A percentile compares a stretch with the other conserved stretches of the same genome.
Conservation (phyloP, 2,113 vertebrate species). For the Daboia siamensis region DNA sequence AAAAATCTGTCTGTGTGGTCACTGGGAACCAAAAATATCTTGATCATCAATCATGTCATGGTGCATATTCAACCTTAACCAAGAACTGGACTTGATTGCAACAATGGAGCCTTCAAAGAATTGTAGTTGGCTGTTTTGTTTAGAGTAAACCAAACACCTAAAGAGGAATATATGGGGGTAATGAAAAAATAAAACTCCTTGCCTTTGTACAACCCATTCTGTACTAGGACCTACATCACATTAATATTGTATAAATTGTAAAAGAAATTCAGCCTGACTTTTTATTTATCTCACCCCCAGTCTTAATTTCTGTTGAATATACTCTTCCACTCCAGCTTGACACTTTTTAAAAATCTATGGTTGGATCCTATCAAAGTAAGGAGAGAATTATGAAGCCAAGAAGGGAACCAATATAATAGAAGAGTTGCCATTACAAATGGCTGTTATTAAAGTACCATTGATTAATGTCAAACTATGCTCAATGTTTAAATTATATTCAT, state of each 20-base stretch:
- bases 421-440: not conserved
- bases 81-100: not conserved
- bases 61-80: not conserved
- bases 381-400: not conserved
- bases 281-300: not conserved
- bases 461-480: not conserved
- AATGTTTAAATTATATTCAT: fast-evolving
- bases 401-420: not conserved
- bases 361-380: not conserved
- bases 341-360: not conserved
- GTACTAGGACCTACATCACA: not conserved
- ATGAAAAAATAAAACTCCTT: not conserved
- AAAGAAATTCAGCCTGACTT: not conserved
- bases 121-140: not conserved
- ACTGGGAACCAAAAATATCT: not conserved
- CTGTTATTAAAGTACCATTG: not conserved
- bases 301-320: not conserved
- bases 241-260: not conserved
- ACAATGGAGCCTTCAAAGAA: not conserved
- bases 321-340: not conserved
- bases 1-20: not conserved
- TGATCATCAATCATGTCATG: not conserved
- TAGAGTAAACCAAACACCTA: not conserved
- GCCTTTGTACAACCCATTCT: not conserved
- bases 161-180: not conserved